Conservation (phyloP, 2,888 invertebrate species). For the Hyles lineata region DNA sequence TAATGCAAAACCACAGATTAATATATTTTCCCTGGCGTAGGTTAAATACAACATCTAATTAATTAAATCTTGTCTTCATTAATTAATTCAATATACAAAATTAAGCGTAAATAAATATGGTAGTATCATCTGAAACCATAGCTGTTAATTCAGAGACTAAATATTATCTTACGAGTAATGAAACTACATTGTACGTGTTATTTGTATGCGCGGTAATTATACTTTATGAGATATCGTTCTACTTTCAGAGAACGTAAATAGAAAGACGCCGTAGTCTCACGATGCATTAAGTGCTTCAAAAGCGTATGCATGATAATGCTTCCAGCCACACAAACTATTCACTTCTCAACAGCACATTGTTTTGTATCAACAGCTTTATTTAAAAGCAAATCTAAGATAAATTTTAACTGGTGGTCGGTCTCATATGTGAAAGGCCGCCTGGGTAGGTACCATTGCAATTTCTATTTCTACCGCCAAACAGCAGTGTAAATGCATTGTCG, state of each 20-base stretch:
- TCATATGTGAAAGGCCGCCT: too few relatives aligned
- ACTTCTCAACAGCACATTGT: background rate
- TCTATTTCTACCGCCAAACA: too few relatives aligned
- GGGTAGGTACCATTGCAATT: too few relatives aligned
- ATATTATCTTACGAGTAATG: background rate
- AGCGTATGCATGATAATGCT: slow-evolving; percentile 53
- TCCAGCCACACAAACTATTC: slow-evolving; percentile 13
- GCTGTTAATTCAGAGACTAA: background rate
- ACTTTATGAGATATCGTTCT: slow-evolving; percentile 16
- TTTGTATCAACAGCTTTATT: background rate
- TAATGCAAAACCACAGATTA: too few relatives aligned
- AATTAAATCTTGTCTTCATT: background rate
- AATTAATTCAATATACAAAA: background rate
- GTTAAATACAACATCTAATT: background rate
- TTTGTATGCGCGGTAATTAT: background rate
- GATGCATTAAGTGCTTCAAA: slow-evolving; percentile 47
- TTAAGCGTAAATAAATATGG: background rate
- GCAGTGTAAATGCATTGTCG: too few relatives aligned
- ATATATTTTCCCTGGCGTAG: too few relatives aligned
- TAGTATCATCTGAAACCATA: background rate
- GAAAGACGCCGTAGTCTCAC: slow-evolving; percentile 29
- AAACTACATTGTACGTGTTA: background rate
- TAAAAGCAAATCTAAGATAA: slow-evolving; percentile 11
- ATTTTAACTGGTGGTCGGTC: background rate
- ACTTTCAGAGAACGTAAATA: slow-evolving; percentile 10